Base-by-base conservation (phyloP, 2,797 vertebrate genomes). In the Chiroxiphia lanceolata region DNA sequence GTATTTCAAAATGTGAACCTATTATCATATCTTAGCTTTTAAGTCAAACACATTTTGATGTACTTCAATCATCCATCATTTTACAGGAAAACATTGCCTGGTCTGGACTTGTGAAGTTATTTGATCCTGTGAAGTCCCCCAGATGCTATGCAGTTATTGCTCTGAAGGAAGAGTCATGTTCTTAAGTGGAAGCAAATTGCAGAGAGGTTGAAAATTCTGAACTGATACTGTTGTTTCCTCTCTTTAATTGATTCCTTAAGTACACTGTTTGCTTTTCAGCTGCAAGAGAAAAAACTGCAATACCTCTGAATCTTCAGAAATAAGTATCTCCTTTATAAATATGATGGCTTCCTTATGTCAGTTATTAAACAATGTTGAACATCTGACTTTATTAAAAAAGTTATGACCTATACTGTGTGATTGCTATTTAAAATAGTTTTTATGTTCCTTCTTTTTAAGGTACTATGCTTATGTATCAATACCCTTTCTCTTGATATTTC, bases 91-190 rank as follows among this genome's bases (percentile, higher is more conserved):
- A 96, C 76, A 68, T 97, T 94, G 93, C 95, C 31, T 98, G 98
- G 98, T 98, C 98, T 91, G 96, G 98, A 33, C 95, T 98, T 88
- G 98, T 98, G 97, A 98, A 98, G 96, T 93, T 98, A 86, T 98
- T 98, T 96, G 98, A 98, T 97, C 98, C 98, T 7, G 97, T 98
- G 96, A 98, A 98, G 94, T 98, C 98, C 65, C 98, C 98, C 53
- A 98, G 98, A 94, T 98, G 98, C 96, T 98, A 97, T 68, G 98
- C 98, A 85, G 93, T 98, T 95, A 95, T 98, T 97, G 98, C 98
- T 67, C 90, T 98, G 96, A 98, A 98, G 97, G 97, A 98, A 85
- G 74, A 97, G 71, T 68, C 80, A 3, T 94, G 69, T 90, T 85
- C 90, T 87, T 75, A 92, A 60, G n/a, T 70, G 63, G 89, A 96